phyloP scores from a whole-genome alignment of 2,888 invertebrate genomes.

The Scaptomyza parva region DNA sequence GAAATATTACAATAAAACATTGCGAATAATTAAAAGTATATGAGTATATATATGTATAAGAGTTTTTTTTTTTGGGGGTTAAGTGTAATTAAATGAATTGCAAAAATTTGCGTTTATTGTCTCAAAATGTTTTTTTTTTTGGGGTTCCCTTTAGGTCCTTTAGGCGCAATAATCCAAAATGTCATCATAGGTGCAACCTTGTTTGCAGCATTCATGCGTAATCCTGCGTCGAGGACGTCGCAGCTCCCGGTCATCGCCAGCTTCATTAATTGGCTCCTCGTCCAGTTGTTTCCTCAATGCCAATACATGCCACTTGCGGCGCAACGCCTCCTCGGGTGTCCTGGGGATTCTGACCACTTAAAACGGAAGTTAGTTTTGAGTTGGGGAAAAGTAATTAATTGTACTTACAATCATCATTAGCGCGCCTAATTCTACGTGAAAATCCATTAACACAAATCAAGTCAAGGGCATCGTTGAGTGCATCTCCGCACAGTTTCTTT shows the following conservation, averaged over 20 bases:
- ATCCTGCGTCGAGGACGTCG: constrained; percentile 63
- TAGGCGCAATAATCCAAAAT: constrained; percentile 67
- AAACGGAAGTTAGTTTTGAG: constrained; percentile 36
- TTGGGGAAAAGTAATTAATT: not conserved
- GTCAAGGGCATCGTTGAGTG: constrained; percentile 66
- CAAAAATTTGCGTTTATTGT: constrained; percentile 43
- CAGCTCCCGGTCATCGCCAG: constrained; percentile 25
- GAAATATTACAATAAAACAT: constrained; percentile 79
- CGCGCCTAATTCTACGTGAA: constrained; percentile 50
- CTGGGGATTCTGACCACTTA: constrained; percentile 40
- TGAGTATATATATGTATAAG: not conserved
- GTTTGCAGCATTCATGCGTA: constrained; percentile 66
- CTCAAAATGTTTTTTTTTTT: constrained; percentile 12
- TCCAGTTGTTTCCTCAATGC: constrained; percentile 42
- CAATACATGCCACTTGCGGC: constrained; percentile 41
- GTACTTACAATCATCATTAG: constrained; percentile 63
- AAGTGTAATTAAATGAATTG: constrained; percentile 67
- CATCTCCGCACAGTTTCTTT: constrained; percentile 67
- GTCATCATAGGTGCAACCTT: constrained; percentile 71
- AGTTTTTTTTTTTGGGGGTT: constrained; percentile 29
- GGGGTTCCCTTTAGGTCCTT: constrained; percentile 4
- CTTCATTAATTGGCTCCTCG: constrained; percentile 8
- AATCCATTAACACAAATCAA: constrained; percentile 71
- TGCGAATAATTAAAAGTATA: constrained; percentile 64
- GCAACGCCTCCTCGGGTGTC: constrained; percentile 34